Percentiles rank a stretch among this genome's conserved stretches.
Conservation (phyloP, 2,888 invertebrate species). For the Lasioglossum oenotherae region DNA sequence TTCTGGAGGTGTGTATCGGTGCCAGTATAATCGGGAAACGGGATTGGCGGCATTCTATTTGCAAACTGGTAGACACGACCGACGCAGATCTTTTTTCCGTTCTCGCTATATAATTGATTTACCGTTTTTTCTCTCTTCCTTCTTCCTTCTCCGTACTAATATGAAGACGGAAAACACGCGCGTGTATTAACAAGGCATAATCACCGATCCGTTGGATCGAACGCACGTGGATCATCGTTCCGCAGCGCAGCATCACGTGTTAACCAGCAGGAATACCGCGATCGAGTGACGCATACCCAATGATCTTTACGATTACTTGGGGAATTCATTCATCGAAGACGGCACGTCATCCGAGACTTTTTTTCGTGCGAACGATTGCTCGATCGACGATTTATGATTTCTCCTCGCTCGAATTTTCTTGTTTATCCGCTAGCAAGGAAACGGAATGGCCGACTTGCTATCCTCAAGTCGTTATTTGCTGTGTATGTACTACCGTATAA, state of each 20-base stretch:
- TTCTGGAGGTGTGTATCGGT: conserved; percentile 32
- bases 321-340: conserved; percentile 18
- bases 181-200: background rate
- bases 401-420: background rate
- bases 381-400: background rate
- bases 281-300: background rate
- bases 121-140: background rate
- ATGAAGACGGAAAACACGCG: too few relatives aligned
- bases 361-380: background rate
- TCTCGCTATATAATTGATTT: background rate
- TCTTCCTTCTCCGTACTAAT: too few relatives aligned
- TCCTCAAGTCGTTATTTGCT: background rate
- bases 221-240: conserved; percentile 10
- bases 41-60: conserved; percentile 35
- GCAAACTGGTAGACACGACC: conserved; percentile 16
- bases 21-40: background rate
- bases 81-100: background rate
- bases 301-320: conserved; percentile 5
- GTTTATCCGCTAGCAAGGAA: background rate
- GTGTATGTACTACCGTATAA: background rate
- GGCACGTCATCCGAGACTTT: background rate
- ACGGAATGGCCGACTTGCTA: background rate
- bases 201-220: background rate
- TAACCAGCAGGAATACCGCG: conserved; percentile 1
- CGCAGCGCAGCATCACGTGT: conserved; percentile 7